Evolutionary conservation across 2,113 vertebrate genomes (phyloP), one percentile per base, ranked within the genome.

Genomic region (Pteronura brasiliensis): DNA sequence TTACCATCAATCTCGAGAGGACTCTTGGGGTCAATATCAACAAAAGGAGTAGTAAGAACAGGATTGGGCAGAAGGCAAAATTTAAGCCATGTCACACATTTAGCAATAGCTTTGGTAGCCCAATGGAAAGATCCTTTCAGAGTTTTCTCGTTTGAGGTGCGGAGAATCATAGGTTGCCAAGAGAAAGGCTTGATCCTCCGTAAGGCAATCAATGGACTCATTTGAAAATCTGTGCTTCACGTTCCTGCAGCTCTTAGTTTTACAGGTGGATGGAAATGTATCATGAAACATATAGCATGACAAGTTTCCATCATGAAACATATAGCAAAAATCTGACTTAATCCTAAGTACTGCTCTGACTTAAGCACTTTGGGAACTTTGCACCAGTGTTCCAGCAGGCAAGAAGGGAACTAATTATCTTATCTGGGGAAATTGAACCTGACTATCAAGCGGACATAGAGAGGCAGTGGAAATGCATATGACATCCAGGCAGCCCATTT

Each of bases 111-210:
- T 92, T 67, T 49, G 15, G 17, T 95, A 4, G 4, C 1, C 17
- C 21, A 83, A 17, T 20, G 12, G n/a, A 69, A 71, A 52, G 20
- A 52, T 49, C 0, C 6, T 91, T 88, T n/a, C 42, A 76, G 36
- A 82, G 3, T 52, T 88, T 69, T 29, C 10, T 23, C 2, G 4
- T 34, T n/a, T 42, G 10, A 23, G 7, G 0, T n/a, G 4, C 0
- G 1, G 27, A 65, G 39, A 87, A 25, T 8, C 29, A n/a, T 23
- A 14, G 10, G 3, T 7, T 84, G 11, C 17, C 34, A 71, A 77
- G 49, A 82, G 27, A 83, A 77, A 83, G 12, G 2, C 47, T 83
- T 95, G 25, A n/a, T 65, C 7, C 21, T 34, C 9, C 42, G 25
- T 23, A 6, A 82, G 27, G 23, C 12, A 84, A 29, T 77, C 52